A percentile compares a stretch with the other conserved stretches of the same genome.
Conservation (phyloP, 1,140 invertebrate species). For the Pseudobourletiella spinata region DNA sequence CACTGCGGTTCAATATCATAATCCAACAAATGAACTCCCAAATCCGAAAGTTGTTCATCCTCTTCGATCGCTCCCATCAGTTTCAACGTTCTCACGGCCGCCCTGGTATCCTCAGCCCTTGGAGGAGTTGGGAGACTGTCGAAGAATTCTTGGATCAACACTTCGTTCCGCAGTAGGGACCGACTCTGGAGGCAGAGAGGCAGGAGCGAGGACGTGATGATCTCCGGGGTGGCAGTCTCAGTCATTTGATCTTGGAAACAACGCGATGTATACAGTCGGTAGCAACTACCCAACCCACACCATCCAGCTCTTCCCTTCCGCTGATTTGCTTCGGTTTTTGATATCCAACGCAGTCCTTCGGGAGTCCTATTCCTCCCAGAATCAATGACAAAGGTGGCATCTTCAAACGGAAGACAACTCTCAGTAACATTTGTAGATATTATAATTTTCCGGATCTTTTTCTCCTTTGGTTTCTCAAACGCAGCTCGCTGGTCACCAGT, state of each 20-base stretch:
- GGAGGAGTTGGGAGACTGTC: conserved; percentile 76
- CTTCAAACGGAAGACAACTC: conserved; percentile 85
- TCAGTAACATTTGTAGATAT: conserved; percentile 91
- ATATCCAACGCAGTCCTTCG: conserved; percentile 55
- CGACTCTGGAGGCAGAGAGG: conserved; percentile 89
- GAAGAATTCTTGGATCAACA: conserved; percentile 71
- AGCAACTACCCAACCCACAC: conserved; percentile 53
- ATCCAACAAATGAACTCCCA: conserved; percentile 79
- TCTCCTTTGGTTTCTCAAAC: conserved; percentile 50
- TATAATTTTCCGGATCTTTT: conserved; percentile 73
- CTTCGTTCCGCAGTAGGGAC: conserved; percentile 64
- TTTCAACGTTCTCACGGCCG: conserved; percentile 66
- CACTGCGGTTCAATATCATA: conserved; percentile 81
- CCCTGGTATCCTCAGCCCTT: conserved; percentile 59
- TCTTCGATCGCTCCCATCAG: conserved; percentile 72
- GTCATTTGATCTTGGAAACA: conserved; percentile 55
- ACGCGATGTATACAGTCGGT: conserved; percentile 5
- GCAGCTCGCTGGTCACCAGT: conserved; percentile 67
- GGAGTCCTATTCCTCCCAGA: conserved; percentile 52
- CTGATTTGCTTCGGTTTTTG: conserved; percentile 65
- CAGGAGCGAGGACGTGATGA: conserved; percentile 69
- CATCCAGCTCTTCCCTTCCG: conserved; percentile 74
- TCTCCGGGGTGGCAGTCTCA: conserved; percentile 65
- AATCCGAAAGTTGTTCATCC: conserved; percentile 72
- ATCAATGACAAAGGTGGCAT: conserved; percentile 85